phyloP scores from a whole-genome alignment of 2,113 vertebrate species.

The Gnathonemus longibarbis region DNA sequence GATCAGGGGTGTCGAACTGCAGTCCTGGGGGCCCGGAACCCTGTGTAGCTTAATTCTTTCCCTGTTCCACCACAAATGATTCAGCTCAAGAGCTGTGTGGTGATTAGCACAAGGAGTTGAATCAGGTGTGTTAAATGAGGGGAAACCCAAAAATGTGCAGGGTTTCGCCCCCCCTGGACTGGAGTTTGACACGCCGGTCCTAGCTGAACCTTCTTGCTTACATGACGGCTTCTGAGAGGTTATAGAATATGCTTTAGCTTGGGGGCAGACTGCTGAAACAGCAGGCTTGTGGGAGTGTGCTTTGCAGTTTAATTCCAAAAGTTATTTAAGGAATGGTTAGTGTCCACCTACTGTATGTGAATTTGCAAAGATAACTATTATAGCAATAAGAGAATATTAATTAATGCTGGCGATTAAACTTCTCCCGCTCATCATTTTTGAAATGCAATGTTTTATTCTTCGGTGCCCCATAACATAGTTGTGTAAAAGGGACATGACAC shows the following conservation, averaged over 20 bases:
- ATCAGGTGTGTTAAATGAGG: too few species aligned
- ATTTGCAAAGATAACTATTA: not conserved
- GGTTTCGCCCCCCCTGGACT: too few species aligned
- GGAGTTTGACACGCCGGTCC: too few species aligned
- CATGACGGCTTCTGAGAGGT: not conserved
- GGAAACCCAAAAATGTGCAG: too few species aligned
- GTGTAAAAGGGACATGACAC: not conserved
- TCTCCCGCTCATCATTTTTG: not conserved
- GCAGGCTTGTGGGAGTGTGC: not conserved
- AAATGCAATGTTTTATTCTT: not conserved
- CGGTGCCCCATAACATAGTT: not conserved
- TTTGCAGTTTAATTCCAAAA: not conserved
- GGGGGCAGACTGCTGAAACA: not conserved
- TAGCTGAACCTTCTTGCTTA: not conserved
- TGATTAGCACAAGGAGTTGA: too few species aligned
- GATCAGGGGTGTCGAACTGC: too few species aligned
- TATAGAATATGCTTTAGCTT: not conserved
- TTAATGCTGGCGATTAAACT: not conserved
- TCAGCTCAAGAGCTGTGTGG: too few species aligned
- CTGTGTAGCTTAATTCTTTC: too few species aligned
- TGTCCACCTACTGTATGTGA: not conserved
- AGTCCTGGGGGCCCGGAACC: too few species aligned
- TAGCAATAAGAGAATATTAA: not conserved
- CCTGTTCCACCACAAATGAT: too few species aligned
- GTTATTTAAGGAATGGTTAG: not conserved